phyloP scores from a whole-genome alignment of 2,888 invertebrate genomes.

The Drosophila pseudotakahashii region DNA sequence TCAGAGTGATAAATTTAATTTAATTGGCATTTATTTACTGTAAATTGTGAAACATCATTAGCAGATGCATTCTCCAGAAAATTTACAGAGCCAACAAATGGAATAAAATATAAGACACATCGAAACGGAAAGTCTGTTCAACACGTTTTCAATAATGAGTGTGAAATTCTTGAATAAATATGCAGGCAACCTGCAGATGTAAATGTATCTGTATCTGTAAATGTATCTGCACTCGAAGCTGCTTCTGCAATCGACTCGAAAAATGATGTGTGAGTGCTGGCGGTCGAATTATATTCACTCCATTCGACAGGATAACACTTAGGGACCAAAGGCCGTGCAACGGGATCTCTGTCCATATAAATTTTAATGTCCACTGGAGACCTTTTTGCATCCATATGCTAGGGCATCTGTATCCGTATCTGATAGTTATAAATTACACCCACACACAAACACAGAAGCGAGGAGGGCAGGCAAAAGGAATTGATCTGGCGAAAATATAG shows the following conservation, averaged over 20 bases:
- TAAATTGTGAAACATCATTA: neutral
- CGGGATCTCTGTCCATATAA: conserved; percentile 44
- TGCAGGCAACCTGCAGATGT: conserved; percentile 39
- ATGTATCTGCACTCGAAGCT: neutral
- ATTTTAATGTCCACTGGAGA: conserved; percentile 56
- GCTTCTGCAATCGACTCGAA: conserved; percentile 12
- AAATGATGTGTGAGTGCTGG: conserved; percentile 41
- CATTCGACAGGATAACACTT: conserved; percentile 54
- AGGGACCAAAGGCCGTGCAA: conserved; percentile 30
- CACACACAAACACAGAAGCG: conserved; percentile 14
- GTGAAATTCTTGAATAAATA: conserved; percentile 76
- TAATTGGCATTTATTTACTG: neutral
- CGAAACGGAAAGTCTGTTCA: conserved; percentile 66
- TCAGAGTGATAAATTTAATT: neutral
- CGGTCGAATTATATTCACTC: conserved; percentile 62
- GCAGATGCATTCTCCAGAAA: conserved; percentile 8
- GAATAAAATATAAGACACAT: conserved; percentile 27
- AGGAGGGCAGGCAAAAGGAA: conserved; percentile 40
- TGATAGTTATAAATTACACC: conserved; percentile 73
- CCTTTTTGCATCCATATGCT: conserved; percentile 43
- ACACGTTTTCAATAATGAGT: conserved; percentile 74
- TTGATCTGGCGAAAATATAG: conserved; percentile 59
- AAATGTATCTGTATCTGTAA: conserved; percentile 11
- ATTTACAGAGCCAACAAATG: conserved; percentile 10
- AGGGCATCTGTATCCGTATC: conserved; percentile 22